phyloP scores from a whole-genome alignment of 2,113 vertebrate species.

The Mirounga angustirostris region DNA sequence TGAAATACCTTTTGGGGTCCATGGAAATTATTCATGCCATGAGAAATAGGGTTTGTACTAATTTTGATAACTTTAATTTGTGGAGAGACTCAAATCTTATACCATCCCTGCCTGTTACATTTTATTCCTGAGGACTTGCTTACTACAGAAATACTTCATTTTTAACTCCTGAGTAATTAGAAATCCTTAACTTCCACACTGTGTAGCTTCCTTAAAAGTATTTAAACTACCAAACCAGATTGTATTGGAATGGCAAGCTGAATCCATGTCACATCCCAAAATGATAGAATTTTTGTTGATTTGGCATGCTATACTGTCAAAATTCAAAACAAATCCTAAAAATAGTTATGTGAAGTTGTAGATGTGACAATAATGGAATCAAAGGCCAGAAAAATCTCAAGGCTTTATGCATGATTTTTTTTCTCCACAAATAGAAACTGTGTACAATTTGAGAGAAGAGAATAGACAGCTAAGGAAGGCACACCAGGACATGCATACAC shows the following conservation, averaged over 20 bases:
- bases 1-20: not conserved
- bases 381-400: not conserved
- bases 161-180: not conserved
- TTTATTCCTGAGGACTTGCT: not conserved
- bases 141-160: slow-evolving; percentile 30
- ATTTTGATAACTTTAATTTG: slow-evolving; percentile 2
- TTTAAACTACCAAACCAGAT: not conserved
- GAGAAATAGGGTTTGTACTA: not conserved
- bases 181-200: not conserved
- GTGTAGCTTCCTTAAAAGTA: not conserved
- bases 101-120: not conserved
- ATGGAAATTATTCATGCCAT: not conserved
- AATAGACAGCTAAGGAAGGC: slow-evolving; percentile 97
- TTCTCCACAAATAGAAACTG: slow-evolving; percentile 89
- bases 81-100: not conserved
- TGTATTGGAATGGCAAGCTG: not conserved
- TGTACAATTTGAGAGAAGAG: slow-evolving; percentile 95
- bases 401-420: not conserved
- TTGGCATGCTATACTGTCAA: not conserved
- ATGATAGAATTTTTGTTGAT: not conserved
- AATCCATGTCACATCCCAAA: not conserved
- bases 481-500: slow-evolving; percentile 96
- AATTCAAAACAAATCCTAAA: not conserved
- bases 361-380: not conserved
- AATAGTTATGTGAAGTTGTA: not conserved